Evolutionary conservation across 2,113 vertebrate genomes (phyloP), one percentile per base, ranked within the genome.

Genomic region (Genyomyrus donnyi): DNA sequence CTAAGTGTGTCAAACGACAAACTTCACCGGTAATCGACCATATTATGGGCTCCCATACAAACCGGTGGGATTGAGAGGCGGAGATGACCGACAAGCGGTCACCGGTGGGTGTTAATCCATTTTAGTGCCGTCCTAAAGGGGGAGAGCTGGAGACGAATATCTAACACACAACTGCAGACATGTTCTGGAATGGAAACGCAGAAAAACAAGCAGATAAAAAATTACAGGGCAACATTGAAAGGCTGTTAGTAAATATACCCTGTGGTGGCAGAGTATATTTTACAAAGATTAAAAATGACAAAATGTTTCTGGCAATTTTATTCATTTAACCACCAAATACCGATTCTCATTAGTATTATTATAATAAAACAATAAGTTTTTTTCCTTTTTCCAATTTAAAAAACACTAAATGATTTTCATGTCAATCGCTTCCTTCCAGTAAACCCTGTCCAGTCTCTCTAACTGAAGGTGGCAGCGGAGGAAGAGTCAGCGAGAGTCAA

Each of bases 401-500:
- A 70, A 48, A 21, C 48, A 7, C 46, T 24, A 56, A 89, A 84
- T 89, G 77, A 77, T 42, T 88, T 87, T 24, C 48, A 27, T 53
- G 62, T 80, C 89, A 90, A 80, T 45, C 42, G 42, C 27, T 90
- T 42, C 85, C 58, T 53, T 24, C 31, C 66, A 24, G 58, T 42
- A n/a, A 70, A 48, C 48, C n/a, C 2, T 24, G 50, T 80, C 70
- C 49, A 35, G 13, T 58, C 9, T 8, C 56, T 8, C 77, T 24
- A 85, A 83, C 50, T 46, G 17, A 19, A 42, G 35, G 52, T 77
- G 19, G 13, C 52, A 31, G 89, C 21, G 95, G 96, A 95, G 96
- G 96, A 95, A 96, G 96, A 97, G 97, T 96, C 96, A 96, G 96
- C 96, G 95, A 96, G 97, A 97, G 96, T 97, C 96, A 96, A 96